Conservation (phyloP, 1,140 invertebrate species). For the Eupeodes corollae region DNA sequence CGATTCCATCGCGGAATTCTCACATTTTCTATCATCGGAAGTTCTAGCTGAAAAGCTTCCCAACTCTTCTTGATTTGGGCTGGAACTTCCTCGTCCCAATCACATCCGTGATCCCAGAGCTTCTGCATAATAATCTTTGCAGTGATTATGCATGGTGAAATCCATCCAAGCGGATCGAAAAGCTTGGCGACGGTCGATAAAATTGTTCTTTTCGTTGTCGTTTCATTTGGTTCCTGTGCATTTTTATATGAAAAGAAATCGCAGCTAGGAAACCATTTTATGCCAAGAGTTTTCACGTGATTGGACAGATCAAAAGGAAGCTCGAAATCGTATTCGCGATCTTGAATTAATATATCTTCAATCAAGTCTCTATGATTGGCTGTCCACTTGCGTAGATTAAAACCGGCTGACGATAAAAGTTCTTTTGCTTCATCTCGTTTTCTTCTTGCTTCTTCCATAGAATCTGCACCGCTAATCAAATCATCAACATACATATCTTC, state of each 20-base stretch:
- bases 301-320: not conserved
- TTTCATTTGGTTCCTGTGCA: constrained; percentile 15
- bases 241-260: constrained; percentile 4
- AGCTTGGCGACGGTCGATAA: constrained; percentile 28
- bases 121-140: constrained; percentile 36
- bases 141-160: constrained; percentile 23
- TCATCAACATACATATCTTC: constrained; percentile 38
- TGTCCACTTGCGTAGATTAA: constrained; percentile 36
- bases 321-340: too few relatives aligned
- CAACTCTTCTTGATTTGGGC: constrained; percentile 14
- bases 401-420: constrained; percentile 23
- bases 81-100: constrained; percentile 28
- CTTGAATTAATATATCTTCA: too few relatives aligned
- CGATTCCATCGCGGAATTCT: constrained; percentile 1
- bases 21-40: not conserved
- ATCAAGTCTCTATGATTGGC: constrained; percentile 10
- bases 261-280: not conserved
- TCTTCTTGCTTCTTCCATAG: constrained; percentile 8
- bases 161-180: constrained; percentile 37
- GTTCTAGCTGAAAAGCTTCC: constrained; percentile 1
- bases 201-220: constrained; percentile 20
- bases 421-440: constrained; percentile 6
- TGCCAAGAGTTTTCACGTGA: not conserved
- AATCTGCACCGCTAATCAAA: constrained; percentile 20
- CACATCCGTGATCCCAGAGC: constrained; percentile 20